phyloP scores from a whole-genome alignment of 2,113 vertebrate genomes.

The Acanthisitta chloris region DNA sequence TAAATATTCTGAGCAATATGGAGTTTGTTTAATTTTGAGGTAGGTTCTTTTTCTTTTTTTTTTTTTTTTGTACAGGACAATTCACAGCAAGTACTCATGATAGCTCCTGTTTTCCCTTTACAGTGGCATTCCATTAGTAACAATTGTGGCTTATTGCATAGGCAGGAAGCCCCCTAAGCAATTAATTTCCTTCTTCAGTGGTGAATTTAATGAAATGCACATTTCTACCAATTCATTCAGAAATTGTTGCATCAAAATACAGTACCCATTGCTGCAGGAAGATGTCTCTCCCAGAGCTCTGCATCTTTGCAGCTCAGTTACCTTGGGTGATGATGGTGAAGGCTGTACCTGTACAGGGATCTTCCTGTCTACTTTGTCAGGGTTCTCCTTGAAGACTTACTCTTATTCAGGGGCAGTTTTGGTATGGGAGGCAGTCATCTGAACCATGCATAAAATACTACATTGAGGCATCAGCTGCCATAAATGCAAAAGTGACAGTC shows the following conservation, averaged over 20 bases:
- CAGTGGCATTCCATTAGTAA: neutral
- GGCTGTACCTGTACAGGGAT: neutral
- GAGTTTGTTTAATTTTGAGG: no score
- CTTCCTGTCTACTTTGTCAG: neutral
- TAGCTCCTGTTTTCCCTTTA: neutral
- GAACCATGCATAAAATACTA: neutral
- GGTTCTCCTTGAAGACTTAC: neutral
- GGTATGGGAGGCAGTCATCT: neutral
- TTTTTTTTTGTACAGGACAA: neutral
- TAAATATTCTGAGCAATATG: neutral
- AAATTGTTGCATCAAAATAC: neutral
- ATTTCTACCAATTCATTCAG: neutral
- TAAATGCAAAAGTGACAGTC: constrained; percentile 24
- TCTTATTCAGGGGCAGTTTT: neutral
- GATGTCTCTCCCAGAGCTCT: neutral
- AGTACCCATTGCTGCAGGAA: neutral
- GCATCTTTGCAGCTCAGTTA: neutral
- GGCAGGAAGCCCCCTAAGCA: neutral
- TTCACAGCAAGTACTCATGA: neutral
- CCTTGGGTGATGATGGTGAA: neutral
- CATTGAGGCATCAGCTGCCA: constrained; percentile 1
- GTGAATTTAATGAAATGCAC: neutral
- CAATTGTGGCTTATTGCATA: neutral
- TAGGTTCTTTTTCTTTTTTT: no score
- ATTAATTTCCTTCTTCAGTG: neutral